phyloP scores from a whole-genome alignment of 2,888 invertebrate species.

The Clitarchus hookeri region DNA sequence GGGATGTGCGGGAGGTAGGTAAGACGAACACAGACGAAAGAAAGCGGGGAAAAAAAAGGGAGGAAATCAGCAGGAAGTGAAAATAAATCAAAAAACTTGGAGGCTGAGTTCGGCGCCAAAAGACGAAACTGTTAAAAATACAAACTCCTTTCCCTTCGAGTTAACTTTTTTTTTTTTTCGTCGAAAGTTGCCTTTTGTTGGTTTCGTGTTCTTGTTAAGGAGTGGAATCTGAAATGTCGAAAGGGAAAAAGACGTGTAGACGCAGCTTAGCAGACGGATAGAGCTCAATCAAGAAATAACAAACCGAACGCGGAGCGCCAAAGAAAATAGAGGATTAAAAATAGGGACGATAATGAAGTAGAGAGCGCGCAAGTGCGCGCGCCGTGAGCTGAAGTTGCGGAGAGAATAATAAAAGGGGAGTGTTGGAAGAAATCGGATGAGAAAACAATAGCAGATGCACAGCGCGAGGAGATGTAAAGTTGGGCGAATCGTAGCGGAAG shows the following conservation, averaged over 20 bases:
- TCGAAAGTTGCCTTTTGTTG: constrained; percentile 3
- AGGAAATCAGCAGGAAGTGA: background rate
- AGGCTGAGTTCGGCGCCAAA: background rate
- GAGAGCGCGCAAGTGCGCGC: no score
- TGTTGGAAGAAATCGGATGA: constrained; percentile 7
- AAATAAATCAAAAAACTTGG: constrained; percentile 17
- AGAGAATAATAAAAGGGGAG: background rate
- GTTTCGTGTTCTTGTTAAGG: constrained; percentile 5
- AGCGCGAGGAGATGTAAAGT: no score
- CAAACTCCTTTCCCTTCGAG: background rate
- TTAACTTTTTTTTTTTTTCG: background rate
- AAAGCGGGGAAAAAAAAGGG: background rate
- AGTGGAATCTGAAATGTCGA: background rate
- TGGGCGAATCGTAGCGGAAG: no score
- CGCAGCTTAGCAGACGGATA: background rate
- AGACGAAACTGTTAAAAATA: constrained; percentile 21
- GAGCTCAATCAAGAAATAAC: constrained; percentile 33
- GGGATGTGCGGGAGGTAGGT: background rate
- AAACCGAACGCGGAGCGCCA: constrained; percentile 21
- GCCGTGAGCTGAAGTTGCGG: no score
- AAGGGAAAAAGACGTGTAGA: no score
- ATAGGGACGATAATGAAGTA: constrained; percentile 32
- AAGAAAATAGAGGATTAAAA: constrained; percentile 36
- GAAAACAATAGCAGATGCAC: background rate
- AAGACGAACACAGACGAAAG: background rate